Conservation (phyloP, 2,113 vertebrate genomes). For the Oncorhynchus tshawytscha region DNA sequence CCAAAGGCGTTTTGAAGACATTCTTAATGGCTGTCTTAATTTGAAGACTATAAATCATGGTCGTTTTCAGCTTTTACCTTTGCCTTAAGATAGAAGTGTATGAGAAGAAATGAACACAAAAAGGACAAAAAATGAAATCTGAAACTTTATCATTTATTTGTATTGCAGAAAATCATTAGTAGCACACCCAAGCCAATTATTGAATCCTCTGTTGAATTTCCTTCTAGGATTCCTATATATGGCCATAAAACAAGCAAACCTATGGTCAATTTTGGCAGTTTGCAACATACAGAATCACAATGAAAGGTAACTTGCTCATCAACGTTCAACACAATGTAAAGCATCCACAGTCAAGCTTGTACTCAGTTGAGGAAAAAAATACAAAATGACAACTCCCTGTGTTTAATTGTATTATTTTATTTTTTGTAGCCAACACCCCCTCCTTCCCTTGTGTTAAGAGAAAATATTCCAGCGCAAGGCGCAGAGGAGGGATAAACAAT, state of each 20-base stretch:
- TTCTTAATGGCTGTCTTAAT: conserved; percentile 72
- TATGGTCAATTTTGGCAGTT: not conserved
- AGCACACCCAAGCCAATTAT: not conserved
- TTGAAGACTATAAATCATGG: conserved; percentile 70
- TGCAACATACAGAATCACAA: not conserved
- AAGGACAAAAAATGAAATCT: not conserved
- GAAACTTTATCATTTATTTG: not conserved
- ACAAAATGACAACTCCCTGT: not conserved
- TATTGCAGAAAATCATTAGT: no score
- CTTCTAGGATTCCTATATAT: not conserved
- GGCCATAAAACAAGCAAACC: not conserved
- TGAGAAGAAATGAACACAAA: not conserved
- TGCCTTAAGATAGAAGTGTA: no score
- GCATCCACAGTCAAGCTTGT: not conserved
- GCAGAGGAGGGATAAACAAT: conserved; percentile 82
- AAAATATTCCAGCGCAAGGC: conserved; percentile 55
- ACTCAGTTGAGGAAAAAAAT: not conserved
- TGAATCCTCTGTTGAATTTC: not conserved
- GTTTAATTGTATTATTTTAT: not conserved
- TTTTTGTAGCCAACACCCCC: no score
- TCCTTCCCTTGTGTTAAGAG: conserved; percentile 32
- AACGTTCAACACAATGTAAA: not conserved
- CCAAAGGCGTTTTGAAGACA: conserved; percentile 65
- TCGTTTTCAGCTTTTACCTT: conserved; percentile 31
- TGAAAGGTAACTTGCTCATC: no score